Evolutionary conservation across 2,888 invertebrate genomes (phyloP), one percentile per base, ranked within the genome.

Genomic region (Drosophila pseudotalamancana): DNA sequence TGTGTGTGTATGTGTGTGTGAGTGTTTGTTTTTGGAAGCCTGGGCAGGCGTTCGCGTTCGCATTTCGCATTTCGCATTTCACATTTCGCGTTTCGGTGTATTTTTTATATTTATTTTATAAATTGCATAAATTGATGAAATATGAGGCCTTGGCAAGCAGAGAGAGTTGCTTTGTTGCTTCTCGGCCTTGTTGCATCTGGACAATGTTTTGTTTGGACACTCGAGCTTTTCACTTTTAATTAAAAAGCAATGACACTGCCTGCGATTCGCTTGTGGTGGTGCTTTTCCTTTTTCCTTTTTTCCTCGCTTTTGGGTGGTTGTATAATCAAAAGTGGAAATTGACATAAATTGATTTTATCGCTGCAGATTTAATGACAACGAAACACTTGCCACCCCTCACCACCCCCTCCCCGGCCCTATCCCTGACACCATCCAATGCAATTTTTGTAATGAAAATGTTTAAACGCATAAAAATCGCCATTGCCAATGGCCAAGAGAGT

Each of bases 381-480:
- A 79, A 79, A 85, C 80, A 85, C 81, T 81, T 77, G 78, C 50
- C 43, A n/a, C 43, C 29, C n/a, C 27, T 4, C 40, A 27, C 46
- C 34, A 14, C 6, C 19, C 43, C 31, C 16, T 25, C 14, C 25
- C 12, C 31, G 48, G 5, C 35, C 11, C 8, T 23, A n/a, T n/a
- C n/a, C n/a, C n/a, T n/a, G n/a, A n/a, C n/a, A n/a, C 14, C 46
- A 27, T 45, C 40, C 78, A 72, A 87, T 83, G 88, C 87, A 87
- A 87, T 87, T 81, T 87, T 81, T 84, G 84, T 87, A 83, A 83
- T 83, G 82, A 87, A 83, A 87, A 83, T 83, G 86, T 83, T 86
- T 87, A 86, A 76, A 82, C 82, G 88, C 82, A 82, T 82, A 86
- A 82, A 82, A 82, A 86, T 86, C 73, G 80, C 64, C 60, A 61